A percentile compares a stretch with the other conserved stretches of the same genome.
phyloP scores from a whole-genome alignment of 1,140 invertebrate genomes.

The Drosophila albomicans region DNA sequence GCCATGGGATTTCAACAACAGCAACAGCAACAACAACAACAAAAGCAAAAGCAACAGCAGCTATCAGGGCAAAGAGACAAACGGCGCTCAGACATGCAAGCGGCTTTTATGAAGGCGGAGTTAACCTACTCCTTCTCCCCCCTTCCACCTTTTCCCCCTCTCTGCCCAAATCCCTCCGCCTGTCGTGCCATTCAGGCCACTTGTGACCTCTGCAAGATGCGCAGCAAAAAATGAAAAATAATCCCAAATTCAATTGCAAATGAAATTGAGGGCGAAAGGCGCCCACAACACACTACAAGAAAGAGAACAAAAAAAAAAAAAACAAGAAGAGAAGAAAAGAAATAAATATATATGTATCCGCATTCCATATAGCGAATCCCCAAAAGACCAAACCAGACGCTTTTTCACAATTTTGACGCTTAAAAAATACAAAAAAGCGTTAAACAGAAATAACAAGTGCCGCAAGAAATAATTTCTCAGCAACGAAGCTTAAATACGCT shows the following conservation, averaged over 20 bases:
- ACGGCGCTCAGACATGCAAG: conserved; percentile 78
- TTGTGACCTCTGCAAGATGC: conserved; percentile 73
- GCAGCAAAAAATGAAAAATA: conserved; percentile 81
- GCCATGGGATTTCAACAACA: conserved; percentile 51
- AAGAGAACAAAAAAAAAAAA: conserved; percentile 29
- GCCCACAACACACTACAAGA: conserved; percentile 64
- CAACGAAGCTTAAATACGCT: not conserved
- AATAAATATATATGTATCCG: not conserved
- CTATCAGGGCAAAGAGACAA: conserved; percentile 54
- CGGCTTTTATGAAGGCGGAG: conserved; percentile 54
- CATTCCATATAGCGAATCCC: conserved; percentile 46
- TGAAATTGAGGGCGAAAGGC: conserved; percentile 80
- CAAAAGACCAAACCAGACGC: conserved; percentile 56
- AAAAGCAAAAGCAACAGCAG: conserved; percentile 40
- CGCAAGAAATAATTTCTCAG: not conserved
- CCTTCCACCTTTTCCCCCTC: not conserved
- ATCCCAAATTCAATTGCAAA: conserved; percentile 83
- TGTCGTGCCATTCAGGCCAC: conserved; percentile 66
- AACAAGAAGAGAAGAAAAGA: conserved; percentile 27
- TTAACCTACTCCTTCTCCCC: conserved; percentile 1
- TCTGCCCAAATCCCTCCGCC: not conserved
- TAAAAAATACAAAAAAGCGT: conserved; percentile 44
- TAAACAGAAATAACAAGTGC: conserved; percentile 14
- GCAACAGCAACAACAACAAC: conserved; percentile 39
- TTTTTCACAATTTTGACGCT: conserved; percentile 65